Evolutionary conservation across 2,888 invertebrate genomes (phyloP).

Genomic region (Nineta flava): DNA sequence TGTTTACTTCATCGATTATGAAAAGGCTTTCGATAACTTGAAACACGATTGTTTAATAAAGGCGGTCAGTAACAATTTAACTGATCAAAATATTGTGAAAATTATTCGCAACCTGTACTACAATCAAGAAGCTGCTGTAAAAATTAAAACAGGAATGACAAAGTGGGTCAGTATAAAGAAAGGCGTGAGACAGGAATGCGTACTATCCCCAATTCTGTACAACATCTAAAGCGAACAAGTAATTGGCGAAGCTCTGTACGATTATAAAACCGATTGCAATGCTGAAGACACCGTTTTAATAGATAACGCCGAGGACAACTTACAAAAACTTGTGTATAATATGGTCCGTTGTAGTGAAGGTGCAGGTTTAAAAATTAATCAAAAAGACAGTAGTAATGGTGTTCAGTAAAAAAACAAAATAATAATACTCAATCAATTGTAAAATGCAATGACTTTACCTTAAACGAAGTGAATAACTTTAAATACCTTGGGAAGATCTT

Average conservation of each 20-base stretch:
- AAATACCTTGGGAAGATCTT: not conserved
- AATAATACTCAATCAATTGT: not conserved
- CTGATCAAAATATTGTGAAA: not conserved
- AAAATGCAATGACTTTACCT: not conserved
- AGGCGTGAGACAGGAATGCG: not conserved
- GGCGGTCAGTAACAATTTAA: not conserved
- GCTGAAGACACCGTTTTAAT: not conserved
- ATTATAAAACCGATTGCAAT: not conserved
- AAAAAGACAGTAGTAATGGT: not conserved
- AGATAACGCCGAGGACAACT: not conserved
- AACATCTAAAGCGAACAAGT: not conserved
- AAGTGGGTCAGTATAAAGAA: not conserved
- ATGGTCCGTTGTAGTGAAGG: not conserved
- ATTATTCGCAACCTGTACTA: not conserved
- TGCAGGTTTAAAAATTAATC: not conserved
- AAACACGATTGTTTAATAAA: not conserved
- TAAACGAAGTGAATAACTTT: not conserved
- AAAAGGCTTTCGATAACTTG: not conserved
- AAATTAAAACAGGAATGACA: not conserved
- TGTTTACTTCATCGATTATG: not conserved
- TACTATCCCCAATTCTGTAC: not conserved
- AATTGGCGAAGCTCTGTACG: not conserved
- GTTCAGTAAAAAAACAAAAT: not conserved
- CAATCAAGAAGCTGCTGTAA: not conserved
- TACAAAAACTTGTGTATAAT: not conserved